phyloP scores from a whole-genome alignment of 2,797 vertebrate species.

The Synanceia verrucosa region DNA sequence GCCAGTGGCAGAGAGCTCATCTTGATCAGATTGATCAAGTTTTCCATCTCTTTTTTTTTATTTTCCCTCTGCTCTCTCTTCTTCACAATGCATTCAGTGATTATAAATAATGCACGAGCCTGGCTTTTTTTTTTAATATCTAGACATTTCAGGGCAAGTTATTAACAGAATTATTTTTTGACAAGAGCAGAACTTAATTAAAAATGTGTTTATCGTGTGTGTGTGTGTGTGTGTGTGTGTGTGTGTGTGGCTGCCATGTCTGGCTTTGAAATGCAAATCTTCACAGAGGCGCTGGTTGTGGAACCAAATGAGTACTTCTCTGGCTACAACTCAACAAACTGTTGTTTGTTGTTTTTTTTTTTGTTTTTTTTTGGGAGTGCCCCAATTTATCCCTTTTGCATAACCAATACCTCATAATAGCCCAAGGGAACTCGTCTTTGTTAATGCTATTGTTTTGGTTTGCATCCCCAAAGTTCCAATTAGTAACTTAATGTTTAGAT shows the following conservation, averaged over 20 bases:
- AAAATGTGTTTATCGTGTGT: slow-evolving; percentile 77
- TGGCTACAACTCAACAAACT: slow-evolving; percentile 54
- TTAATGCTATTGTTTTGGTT: slow-evolving; percentile 52
- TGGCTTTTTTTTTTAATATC: slow-evolving; percentile 68
- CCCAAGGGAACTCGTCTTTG: slow-evolving; percentile 21
- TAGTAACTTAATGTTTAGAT: slow-evolving; percentile 41
- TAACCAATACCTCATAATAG: slow-evolving; percentile 56
- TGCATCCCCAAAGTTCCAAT: slow-evolving; percentile 47
- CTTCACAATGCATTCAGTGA: slow-evolving; percentile 37
- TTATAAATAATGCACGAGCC: slow-evolving; percentile 74
- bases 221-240: slow-evolving; percentile 72
- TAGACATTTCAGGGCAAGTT: slow-evolving; percentile 71
- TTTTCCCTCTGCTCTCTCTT: slow-evolving; percentile 28
- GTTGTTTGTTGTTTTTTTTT: slow-evolving; percentile 48
- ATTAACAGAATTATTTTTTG: slow-evolving; percentile 72
- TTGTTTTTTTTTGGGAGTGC: slow-evolving; percentile 43
- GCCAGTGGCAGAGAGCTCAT: slow-evolving; percentile 48
- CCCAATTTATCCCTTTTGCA: slow-evolving; percentile 72
- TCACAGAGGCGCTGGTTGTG: slow-evolving; percentile 27
- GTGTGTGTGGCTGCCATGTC: slow-evolving; percentile 57
- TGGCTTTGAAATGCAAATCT: slow-evolving; percentile 80
- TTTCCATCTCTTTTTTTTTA: slow-evolving; percentile 1
- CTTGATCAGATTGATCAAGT: slow-evolving; percentile 38
- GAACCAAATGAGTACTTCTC: slow-evolving; percentile 46
- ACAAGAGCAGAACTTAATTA: slow-evolving; percentile 78